Percentiles rank a stretch among this genome's conserved stretches.
These are phyloP conservation scores for Sitobion miscanthi DNA, from an alignment of 1,140 invertebrate species.

Conservation along the genomic window DNA sequence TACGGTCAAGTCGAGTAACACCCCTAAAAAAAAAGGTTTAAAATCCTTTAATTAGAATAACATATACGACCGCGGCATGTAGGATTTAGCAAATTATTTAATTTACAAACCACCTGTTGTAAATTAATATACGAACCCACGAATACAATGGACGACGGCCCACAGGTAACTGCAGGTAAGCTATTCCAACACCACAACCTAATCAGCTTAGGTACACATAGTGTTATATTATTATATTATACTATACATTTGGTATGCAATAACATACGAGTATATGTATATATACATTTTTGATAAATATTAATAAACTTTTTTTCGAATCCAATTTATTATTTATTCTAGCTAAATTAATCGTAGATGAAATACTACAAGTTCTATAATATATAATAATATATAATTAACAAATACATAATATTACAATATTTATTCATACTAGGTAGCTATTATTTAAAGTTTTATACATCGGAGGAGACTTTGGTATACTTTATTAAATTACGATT, in stretches of 20 bases:
- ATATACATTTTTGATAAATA: not conserved
- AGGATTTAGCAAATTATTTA: not conserved
- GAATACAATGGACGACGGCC: not conserved
- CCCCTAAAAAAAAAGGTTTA: not conserved
- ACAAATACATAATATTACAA: too few relatives aligned
- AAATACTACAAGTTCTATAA: too few relatives aligned
- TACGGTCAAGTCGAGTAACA: not conserved
- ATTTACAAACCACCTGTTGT: not conserved
- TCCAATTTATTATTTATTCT: not conserved
- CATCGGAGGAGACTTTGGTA: too few relatives aligned
- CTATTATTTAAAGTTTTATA: too few relatives aligned
- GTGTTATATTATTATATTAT: too few relatives aligned
- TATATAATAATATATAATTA: too few relatives aligned
- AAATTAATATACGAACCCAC: not conserved
- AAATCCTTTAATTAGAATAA: not conserved
- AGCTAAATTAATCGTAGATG: too few relatives aligned
- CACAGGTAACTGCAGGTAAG: not conserved
- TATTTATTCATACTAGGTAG: too few relatives aligned
- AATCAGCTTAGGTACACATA: not conserved
- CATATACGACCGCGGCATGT: not conserved
- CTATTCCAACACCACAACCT: not conserved
- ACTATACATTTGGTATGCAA: not conserved
- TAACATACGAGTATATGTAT: not conserved
- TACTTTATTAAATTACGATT: too few relatives aligned
- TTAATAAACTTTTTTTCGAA: not conserved